These are phyloP conservation scores for Synergus gifuensis DNA, from an alignment of 2,888 invertebrate species.

Conservation along the genomic window DNA sequence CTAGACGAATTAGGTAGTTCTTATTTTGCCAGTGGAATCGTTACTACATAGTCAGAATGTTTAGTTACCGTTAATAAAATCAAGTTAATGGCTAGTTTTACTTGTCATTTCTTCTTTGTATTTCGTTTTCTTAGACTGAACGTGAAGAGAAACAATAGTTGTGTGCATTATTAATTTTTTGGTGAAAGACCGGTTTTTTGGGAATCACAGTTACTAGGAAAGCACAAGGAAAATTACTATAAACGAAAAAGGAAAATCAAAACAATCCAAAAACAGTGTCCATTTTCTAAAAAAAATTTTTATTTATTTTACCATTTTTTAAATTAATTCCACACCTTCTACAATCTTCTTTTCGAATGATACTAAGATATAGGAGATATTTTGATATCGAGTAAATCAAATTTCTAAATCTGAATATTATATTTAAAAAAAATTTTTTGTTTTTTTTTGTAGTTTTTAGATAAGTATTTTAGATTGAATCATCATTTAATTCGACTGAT, in stretches of 20 bases:
- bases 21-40: conserved; percentile 32
- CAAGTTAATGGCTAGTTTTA: conserved; percentile 29
- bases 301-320: background rate
- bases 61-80: conserved; percentile 36
- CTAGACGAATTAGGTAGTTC: conserved; percentile 1
- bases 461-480: conserved; percentile 15
- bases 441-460: background rate
- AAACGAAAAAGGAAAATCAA: background rate
- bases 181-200: background rate
- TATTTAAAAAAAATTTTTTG: background rate
- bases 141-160: background rate
- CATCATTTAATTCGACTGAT: background rate
- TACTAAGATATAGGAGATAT: too few species aligned
- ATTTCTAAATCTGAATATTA: background rate
- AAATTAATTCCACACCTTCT: background rate
- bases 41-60: conserved; percentile 14
- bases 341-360: background rate
- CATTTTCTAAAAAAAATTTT: background rate
- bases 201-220: background rate
- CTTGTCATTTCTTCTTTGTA: conserved; percentile 19
- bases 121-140: conserved; percentile 12
- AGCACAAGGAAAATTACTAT: conserved; percentile 22
- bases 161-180: background rate
- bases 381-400: too few species aligned
- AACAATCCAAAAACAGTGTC: background rate